phyloP scores from a whole-genome alignment of 2,113 vertebrate genomes.

The Choloepus hoffmanni region DNA sequence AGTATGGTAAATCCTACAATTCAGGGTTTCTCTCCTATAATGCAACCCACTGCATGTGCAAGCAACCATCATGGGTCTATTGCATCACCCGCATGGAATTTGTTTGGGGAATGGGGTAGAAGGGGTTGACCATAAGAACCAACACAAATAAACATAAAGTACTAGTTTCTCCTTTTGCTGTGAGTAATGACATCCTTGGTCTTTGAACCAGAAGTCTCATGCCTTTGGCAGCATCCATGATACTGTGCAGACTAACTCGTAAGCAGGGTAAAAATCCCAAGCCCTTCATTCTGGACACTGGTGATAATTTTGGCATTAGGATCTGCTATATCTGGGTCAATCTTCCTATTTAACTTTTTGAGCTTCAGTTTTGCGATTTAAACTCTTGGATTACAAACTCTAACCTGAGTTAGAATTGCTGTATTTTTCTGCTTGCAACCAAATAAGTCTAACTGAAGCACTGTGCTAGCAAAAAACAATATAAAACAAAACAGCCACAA shows the following conservation, averaged over 20 bases:
- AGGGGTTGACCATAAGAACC: background rate
- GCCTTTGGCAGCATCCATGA: background rate
- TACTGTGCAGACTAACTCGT: background rate
- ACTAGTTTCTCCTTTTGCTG: background rate
- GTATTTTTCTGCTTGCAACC: background rate
- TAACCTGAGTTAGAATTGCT: background rate
- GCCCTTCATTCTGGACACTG: background rate
- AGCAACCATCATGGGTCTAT: background rate
- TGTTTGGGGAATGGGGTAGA: background rate
- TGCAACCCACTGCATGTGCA: background rate
- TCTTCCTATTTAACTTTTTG: background rate
- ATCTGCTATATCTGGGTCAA: background rate
- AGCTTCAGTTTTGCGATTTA: conserved; percentile 15
- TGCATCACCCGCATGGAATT: background rate
- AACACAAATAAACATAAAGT: background rate
- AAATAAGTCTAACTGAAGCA: background rate
- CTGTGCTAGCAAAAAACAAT: background rate
- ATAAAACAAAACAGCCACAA: conserved; percentile 34
- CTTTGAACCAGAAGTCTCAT: background rate
- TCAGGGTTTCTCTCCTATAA: background rate
- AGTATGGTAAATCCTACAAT: background rate
- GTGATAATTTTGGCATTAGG: background rate
- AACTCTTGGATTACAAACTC: background rate
- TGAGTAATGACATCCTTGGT: background rate
- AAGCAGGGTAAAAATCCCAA: background rate